These are phyloP conservation scores for Anolis apletophallus DNA, from an alignment of 2,797 vertebrate genomes.

Conservation along the genomic window DNA sequence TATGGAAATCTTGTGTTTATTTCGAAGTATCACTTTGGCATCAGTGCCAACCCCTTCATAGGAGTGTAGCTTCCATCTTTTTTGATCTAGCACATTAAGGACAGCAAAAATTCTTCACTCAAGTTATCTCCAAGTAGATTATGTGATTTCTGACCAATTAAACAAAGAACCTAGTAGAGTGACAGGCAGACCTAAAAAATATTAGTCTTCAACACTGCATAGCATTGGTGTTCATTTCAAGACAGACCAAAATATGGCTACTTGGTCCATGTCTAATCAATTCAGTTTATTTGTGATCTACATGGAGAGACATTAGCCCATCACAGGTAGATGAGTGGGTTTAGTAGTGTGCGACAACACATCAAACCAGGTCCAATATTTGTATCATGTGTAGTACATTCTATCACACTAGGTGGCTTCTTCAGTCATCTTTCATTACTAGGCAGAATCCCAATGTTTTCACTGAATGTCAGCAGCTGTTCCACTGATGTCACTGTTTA, in stretches of 20 bases:
- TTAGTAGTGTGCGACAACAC: background rate
- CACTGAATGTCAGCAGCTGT: background rate
- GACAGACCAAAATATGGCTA: too few relatives aligned
- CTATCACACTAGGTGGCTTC: background rate
- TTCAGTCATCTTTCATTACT: background rate
- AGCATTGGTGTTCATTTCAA: background rate
- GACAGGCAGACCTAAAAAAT: background rate
- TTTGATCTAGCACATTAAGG: rapidly evolving
- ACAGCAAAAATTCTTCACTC: background rate
- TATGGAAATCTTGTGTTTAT: background rate
- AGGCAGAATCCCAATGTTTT: background rate
- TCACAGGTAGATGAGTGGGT: background rate
- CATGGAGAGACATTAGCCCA: background rate
- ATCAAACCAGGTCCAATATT: background rate
- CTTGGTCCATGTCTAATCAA: background rate
- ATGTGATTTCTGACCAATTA: background rate
- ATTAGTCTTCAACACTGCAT: background rate
- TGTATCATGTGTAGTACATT: background rate
- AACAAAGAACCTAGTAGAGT: background rate
- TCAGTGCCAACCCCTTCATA: background rate
- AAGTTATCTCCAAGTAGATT: background rate
- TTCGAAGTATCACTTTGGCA: background rate
- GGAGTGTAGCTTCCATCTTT: background rate
- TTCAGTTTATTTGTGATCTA: background rate
- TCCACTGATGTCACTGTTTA: background rate